A percentile compares a stretch with the other conserved stretches of the same genome.
phyloP scores from a whole-genome alignment of 2,888 invertebrate species.

The Epinotia nisella region DNA sequence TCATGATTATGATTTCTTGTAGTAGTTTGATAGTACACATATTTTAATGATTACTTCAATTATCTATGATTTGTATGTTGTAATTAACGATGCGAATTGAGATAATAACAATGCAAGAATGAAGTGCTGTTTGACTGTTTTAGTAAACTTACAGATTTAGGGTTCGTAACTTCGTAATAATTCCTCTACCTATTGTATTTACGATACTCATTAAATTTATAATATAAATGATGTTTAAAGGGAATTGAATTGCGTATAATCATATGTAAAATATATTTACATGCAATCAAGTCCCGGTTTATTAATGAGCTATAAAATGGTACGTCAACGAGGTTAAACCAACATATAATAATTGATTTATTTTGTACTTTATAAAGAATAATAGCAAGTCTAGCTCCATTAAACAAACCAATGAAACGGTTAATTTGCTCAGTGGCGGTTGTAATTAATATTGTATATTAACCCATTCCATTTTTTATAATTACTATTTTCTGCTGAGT shows the following conservation, averaged over 20 bases:
- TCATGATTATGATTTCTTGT: not conserved
- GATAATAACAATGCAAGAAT: not conserved
- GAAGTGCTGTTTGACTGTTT: not conserved
- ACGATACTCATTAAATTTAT: too few species aligned
- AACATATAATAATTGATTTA: not conserved
- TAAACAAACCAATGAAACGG: slow-evolving; percentile 56
- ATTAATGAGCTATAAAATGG: not conserved
- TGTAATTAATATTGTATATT: slow-evolving; percentile 62
- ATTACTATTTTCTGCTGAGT: slow-evolving; percentile 44
- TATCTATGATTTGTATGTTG: not conserved
- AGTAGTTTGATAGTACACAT: too few species aligned
- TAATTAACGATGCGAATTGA: not conserved
- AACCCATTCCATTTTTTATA: slow-evolving; percentile 47
- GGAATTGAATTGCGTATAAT: not conserved
- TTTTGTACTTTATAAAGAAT: slow-evolving; percentile 13
- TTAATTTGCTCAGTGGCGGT: slow-evolving; percentile 80
- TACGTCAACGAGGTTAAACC: not conserved
- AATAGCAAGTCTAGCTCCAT: slow-evolving; percentile 52
- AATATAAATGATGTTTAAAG: not conserved
- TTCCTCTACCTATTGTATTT: not conserved
- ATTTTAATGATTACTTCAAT: not conserved
- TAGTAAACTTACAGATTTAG: not conserved
- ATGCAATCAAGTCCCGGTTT: not conserved
- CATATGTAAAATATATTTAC: not conserved
- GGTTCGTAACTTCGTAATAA: not conserved